Conservation (phyloP, 2,113 vertebrate genomes). For the Eptesicus fuscus region DNA sequence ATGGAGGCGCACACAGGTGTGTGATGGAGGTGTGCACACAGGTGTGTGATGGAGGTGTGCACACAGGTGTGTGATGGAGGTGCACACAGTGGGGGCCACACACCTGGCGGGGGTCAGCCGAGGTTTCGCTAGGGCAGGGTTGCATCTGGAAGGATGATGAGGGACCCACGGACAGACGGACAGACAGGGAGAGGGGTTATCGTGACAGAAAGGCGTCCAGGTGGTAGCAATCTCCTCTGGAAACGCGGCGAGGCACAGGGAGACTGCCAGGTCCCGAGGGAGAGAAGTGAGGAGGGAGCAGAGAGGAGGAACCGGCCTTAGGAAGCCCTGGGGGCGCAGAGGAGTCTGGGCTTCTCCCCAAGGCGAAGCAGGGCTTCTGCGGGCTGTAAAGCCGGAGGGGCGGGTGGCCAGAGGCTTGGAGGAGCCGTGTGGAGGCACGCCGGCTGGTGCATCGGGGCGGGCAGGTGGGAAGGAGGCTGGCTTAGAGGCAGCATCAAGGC, state of each 20-base stretch:
- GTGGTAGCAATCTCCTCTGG: not conserved
- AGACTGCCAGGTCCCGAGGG: not conserved
- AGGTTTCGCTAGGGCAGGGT: not conserved
- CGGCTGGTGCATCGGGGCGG: not conserved
- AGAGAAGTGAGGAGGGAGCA: not conserved
- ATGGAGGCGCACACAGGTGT: not conserved
- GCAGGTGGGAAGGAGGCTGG: not conserved
- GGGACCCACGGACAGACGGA: not conserved
- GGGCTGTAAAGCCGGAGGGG: not conserved
- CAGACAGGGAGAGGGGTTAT: not conserved
- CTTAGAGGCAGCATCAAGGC: not conserved
- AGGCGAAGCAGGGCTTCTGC: not conserved
- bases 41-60: not conserved
- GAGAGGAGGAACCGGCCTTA: not conserved
- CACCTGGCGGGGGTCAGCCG: no score
- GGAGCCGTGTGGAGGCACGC: not conserved
- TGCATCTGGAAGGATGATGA: not conserved
- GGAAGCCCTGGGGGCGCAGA: not conserved
- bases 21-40: no score
- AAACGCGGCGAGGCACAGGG: not conserved
- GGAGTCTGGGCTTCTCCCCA: not conserved
- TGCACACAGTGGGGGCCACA: no score
- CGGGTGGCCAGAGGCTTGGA: not conserved
- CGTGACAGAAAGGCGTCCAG: not conserved
- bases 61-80: no score